Evolutionary conservation across 2,797 vertebrate species (phyloP).

Genomic region (Xyrichtys novacula): DNA sequence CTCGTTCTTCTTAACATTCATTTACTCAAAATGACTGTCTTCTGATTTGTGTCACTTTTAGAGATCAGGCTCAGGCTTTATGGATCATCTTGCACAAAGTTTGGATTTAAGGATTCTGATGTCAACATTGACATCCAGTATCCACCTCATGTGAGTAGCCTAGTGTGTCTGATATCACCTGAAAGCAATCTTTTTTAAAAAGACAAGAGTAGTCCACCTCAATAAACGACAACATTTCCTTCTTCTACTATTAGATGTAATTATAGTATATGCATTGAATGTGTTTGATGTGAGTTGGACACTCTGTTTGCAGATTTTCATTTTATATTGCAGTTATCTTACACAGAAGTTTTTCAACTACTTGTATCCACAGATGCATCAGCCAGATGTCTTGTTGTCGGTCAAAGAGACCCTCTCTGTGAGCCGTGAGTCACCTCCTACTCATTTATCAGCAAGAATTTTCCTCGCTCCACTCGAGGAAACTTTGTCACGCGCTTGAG

Average conservation of each 20-base stretch:
- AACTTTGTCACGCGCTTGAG: background rate
- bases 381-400: slow-evolving; percentile 94
- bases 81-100: slow-evolving; percentile 92
- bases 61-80: slow-evolving; percentile 93
- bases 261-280: background rate
- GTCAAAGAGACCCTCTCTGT: slow-evolving; percentile 91
- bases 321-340: slow-evolving; percentile 55
- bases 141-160: slow-evolving; percentile 90
- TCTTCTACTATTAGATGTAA: too few species aligned
- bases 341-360: slow-evolving; percentile 66
- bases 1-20: background rate
- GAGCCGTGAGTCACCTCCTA: slow-evolving; percentile 87
- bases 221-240: too few species aligned
- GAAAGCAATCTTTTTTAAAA: too few species aligned
- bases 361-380: slow-evolving; percentile 91
- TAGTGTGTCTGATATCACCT: slow-evolving; percentile 34
- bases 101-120: slow-evolving; percentile 96
- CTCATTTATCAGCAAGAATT: background rate
- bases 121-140: slow-evolving; percentile 95
- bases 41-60: slow-evolving; percentile 64
- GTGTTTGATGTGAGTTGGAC: background rate
- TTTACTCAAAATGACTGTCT: background rate
- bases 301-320: slow-evolving; percentile 14
- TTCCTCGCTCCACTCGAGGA: background rate
- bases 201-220: too few species aligned